These are phyloP conservation scores for Eclectus roratus DNA, from an alignment of 2,113 vertebrate species.

Conservation along the genomic window DNA sequence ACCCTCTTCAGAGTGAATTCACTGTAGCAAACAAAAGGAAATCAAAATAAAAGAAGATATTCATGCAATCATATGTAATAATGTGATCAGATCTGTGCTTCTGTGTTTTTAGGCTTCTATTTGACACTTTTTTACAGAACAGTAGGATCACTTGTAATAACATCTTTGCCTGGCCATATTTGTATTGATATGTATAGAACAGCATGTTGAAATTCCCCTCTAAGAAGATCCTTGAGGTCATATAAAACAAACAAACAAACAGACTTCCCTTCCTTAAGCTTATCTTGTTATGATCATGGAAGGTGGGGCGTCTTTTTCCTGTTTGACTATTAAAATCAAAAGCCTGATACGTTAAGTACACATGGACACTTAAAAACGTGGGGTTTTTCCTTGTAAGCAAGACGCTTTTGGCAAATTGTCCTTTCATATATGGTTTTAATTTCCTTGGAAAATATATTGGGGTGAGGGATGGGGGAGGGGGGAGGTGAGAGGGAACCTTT, in stretches of 20 bases:
- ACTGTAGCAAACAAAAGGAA: constrained; percentile 13
- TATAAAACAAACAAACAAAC: constrained; percentile 8
- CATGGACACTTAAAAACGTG: not conserved
- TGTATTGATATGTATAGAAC: constrained; percentile 36
- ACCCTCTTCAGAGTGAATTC: not conserved
- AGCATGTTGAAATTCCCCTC: not conserved
- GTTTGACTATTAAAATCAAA: constrained; percentile 22
- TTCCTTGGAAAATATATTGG: constrained; percentile 30
- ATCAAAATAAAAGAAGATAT: constrained; percentile 8
- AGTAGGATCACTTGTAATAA: not conserved
- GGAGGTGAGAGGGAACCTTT: not conserved
- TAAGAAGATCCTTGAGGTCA: constrained; percentile 41
- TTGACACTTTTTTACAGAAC: not conserved
- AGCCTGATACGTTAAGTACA: not conserved
- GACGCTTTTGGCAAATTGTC: constrained; percentile 21
- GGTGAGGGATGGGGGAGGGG: not conserved
- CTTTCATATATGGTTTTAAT: not conserved
- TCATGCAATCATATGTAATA: not conserved
- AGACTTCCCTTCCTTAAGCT: constrained; percentile 18
- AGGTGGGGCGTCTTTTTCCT: not conserved
- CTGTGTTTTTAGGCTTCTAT: not conserved
- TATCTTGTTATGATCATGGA: not conserved
- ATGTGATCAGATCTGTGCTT: not conserved
- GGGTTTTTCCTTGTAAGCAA: not conserved
- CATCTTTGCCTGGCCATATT: constrained; percentile 21